Conservation (phyloP, 2,888 invertebrate genomes). For the Nysson spinosus region DNA sequence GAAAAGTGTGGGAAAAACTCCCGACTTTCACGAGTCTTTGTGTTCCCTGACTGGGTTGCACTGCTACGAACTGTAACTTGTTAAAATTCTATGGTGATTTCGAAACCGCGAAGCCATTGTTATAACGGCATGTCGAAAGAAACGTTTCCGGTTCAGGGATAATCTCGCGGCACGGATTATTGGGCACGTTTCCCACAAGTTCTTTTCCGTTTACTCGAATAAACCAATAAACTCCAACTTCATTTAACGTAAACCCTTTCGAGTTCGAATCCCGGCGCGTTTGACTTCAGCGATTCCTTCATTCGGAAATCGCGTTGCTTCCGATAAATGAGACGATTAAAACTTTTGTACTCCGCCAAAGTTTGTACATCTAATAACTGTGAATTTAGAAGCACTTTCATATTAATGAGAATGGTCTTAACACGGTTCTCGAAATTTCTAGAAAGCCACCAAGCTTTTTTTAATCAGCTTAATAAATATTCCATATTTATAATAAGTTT, state of each 20-base stretch:
- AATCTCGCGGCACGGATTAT: slow-evolving; percentile 62
- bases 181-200: slow-evolving; percentile 60
- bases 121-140: slow-evolving; percentile 46
- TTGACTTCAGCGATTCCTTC: slow-evolving; percentile 47
- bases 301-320: slow-evolving; percentile 35
- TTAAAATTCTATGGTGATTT: slow-evolving; percentile 61
- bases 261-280: slow-evolving; percentile 41
- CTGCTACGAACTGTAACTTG: slow-evolving; percentile 40
- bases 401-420: too few species aligned
- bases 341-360: slow-evolving; percentile 29
- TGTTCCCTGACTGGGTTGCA: slow-evolving; percentile 19
- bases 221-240: slow-evolving; percentile 64
- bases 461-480: background rate
- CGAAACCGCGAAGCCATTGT: slow-evolving; percentile 30
- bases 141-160: slow-evolving; percentile 52
- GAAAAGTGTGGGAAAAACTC: slow-evolving; percentile 26
- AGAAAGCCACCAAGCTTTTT: too few species aligned
- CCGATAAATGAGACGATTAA: slow-evolving; percentile 35
- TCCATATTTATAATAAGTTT: too few species aligned
- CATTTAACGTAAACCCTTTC: slow-evolving; percentile 58
- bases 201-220: slow-evolving; percentile 59
- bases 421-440: too few species aligned
- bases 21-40: slow-evolving; percentile 52
- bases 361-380: slow-evolving; percentile 39
- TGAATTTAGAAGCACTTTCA: background rate